Evolutionary conservation across 2,888 invertebrate species (phyloP), one percentile per base, ranked within the genome.

Genomic region (Osedax fenrisi): DNA sequence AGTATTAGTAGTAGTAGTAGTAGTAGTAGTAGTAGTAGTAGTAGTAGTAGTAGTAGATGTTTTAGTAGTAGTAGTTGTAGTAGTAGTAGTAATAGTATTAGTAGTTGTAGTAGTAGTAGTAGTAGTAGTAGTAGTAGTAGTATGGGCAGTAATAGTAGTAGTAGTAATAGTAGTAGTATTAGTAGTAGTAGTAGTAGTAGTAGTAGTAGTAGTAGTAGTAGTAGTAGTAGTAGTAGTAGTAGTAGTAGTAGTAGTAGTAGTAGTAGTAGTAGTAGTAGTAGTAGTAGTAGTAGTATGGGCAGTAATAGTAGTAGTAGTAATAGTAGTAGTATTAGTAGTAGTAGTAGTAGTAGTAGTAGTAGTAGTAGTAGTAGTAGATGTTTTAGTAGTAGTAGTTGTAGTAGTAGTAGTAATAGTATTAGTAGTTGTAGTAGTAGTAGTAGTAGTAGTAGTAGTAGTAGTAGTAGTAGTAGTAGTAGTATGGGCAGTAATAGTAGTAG

Each of bases 171-270:
- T n/a, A n/a, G n/a, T n/a, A n/a, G n/a, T n/a, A n/a, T n/a, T n/a
- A n/a, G n/a, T n/a, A n/a, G n/a, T n/a, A n/a, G n/a, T 61, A 61
- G 61, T 61, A 61, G 61, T 61, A 61, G 61, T 61, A 61, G 61
- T 61, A 61, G 61, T 61, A 61, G 61, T 61, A 61, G 5, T 61
- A 61, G 61, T 61, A 61, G 61, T 61, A 61, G 61, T 61, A 61
- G 61, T 61, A 61, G 61, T 61, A 61, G 61, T 61, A 61, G 61
- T 61, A 61, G 61, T 61, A 61, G 61, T 5, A 61, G 61, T 61
- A 61, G 61, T 5, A 3, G 61, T 61, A 61, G 2, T 10, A 61
- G 2, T 61, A 61, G 61, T 10, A 61, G 61, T 61, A 61, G 61
- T 61, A 61, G 61, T 61, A 61, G 61, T 61, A 61, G 61, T 61